Base-by-base conservation (phyloP, 2,113 vertebrate species). In the Genyomyrus donnyi region DNA sequence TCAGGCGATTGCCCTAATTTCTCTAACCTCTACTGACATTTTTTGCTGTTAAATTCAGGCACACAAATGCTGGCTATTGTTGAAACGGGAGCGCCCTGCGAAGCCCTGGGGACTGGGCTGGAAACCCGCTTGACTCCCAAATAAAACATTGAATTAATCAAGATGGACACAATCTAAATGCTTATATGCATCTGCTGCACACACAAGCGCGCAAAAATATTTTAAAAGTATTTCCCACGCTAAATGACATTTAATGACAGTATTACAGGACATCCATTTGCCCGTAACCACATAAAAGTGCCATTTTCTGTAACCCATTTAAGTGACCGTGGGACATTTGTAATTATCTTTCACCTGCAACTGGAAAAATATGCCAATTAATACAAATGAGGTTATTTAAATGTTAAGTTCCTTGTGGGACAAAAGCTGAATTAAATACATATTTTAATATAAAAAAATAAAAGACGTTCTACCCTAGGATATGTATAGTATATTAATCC, bases 301-400 rank as follows among this genome's bases (percentile, higher is more conserved):
- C 48, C 83, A 10, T 85, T 46, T 46, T 10, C 9, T 48, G 45
- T 83, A 19, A 8, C 74, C 77, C 13, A 42, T 83, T 42, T 42
- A 83, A 83, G 77, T 85, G 83, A 85, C 39, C 83, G 83, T 85
- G 83, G 21, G 83, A 53, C 49, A 24, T 89, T 89, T 83, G 46
- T 89, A 89, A 89, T 84, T 83, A 83, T 89, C 88, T 50, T 77
- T 89, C 45, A 77, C 62, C 77, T 53, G 13, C 53, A 87, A 85
- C 50, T 21, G 89, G 91, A 89, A 49, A 91, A 89, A 90, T 90
- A 88, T 89, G 89, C 90, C 77, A 86, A 90, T 91, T 88, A 90
- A 90, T 85, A 88, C 88, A 90, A 90, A 89, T 89, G 85, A 90
- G 58, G 31, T 85, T 70, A 91, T 90, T 88, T 53, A 49, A 87